A percentile compares a stretch with the other conserved stretches of the same genome.
Conservation (phyloP, 2,888 invertebrate genomes). For the Eurytoma californica region DNA sequence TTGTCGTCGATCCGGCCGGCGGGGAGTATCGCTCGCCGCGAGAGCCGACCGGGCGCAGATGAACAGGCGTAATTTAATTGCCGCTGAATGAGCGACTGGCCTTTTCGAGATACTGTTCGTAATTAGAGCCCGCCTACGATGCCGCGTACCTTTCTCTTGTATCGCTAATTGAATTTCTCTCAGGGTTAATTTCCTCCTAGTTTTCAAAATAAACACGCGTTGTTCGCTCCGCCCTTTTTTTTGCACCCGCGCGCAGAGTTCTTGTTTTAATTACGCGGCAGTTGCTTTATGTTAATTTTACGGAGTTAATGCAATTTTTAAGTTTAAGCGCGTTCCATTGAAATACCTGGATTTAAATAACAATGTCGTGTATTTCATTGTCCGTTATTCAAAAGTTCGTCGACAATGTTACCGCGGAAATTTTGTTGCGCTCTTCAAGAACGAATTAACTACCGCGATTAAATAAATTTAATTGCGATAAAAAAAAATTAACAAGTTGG, state of each 20-base stretch:
- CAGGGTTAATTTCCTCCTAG: conserved; percentile 18
- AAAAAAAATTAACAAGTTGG: no score
- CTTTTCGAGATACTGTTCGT: conserved; percentile 10
- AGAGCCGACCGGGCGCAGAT: conserved; percentile 1
- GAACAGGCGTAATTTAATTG: conserved; percentile 46
- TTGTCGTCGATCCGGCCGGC: background rate
- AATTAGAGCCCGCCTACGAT: conserved; percentile 15
- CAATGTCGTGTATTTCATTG: no score
- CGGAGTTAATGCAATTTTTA: no score
- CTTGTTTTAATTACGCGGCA: no score
- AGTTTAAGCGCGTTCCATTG: no score
- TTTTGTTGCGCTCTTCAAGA: no score
- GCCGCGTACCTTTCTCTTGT: conserved; percentile 28
- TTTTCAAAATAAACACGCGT: conserved; percentile 19
- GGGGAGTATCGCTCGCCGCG: conserved; percentile 4
- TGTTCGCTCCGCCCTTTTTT: background rate
- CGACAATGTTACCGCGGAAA: no score
- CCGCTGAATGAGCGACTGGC: conserved; percentile 21
- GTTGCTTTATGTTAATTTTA: no score
- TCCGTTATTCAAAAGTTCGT: no score
- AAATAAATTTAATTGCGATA: no score
- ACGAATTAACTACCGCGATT: no score
- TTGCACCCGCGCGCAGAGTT: background rate
- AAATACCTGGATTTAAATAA: no score
- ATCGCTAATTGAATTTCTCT: conserved; percentile 35